A percentile compares a stretch with the other conserved stretches of the same genome.
Conservation (phyloP, 2,888 invertebrate species). For the Scaptomyza polygonia region DNA sequence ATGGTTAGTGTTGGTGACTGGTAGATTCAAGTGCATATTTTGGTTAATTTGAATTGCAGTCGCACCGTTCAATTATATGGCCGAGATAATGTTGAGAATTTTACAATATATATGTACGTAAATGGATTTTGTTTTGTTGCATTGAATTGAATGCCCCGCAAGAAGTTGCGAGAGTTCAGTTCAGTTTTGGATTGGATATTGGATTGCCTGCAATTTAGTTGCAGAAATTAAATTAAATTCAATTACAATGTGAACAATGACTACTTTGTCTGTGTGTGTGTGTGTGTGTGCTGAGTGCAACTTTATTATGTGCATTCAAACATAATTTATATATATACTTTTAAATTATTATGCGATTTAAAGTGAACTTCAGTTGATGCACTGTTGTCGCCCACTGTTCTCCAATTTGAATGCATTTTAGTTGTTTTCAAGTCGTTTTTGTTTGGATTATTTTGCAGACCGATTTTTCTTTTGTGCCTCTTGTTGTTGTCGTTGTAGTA, state of each 20-base stretch:
- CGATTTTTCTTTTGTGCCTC: slow-evolving; percentile 62
- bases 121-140: not conserved
- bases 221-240: slow-evolving; percentile 73
- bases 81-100: slow-evolving; percentile 31
- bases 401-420: slow-evolving; percentile 60
- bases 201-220: slow-evolving; percentile 67
- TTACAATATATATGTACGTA: slow-evolving; percentile 2
- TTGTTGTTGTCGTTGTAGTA: slow-evolving; percentile 48
- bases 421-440: slow-evolving; percentile 45
- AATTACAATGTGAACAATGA: slow-evolving; percentile 70
- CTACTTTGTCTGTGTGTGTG: slow-evolving; percentile 1
- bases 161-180: slow-evolving; percentile 42
- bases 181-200: slow-evolving; percentile 14
- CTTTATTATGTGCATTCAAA: slow-evolving; percentile 79
- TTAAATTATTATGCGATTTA: slow-evolving; percentile 80
- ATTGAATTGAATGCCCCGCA: slow-evolving; percentile 24
- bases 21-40: slow-evolving; percentile 56
- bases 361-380: slow-evolving; percentile 66
- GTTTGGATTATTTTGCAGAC: slow-evolving; percentile 53
- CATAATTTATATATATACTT: slow-evolving; percentile 73
- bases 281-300: slow-evolving; percentile 56
- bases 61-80: slow-evolving; percentile 48
- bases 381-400: slow-evolving; percentile 62
- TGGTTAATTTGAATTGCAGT: slow-evolving; percentile 55
- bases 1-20: slow-evolving; percentile 22